Evolutionary conservation across 2,113 vertebrate species (phyloP).

Genomic region (Cottus gobio): DNA sequence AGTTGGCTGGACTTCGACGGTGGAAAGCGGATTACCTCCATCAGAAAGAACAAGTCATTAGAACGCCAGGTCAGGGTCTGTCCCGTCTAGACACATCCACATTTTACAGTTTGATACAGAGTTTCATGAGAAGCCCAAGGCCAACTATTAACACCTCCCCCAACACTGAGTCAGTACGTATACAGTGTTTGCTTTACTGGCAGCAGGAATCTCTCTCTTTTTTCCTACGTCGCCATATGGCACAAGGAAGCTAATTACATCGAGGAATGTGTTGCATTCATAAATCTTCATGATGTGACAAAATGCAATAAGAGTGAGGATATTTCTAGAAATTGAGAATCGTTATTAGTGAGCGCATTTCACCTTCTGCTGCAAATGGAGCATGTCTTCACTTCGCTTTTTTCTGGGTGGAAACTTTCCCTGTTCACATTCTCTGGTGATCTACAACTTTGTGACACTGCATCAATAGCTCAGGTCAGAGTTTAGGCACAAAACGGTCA

Average conservation of each 20-base stretch:
- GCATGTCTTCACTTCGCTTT: conserved; percentile 1
- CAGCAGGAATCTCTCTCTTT: conserved; percentile 16
- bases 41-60: conserved; percentile 55
- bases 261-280: conserved; percentile 51
- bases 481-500: conserved; percentile 26
- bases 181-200: conserved; percentile 42
- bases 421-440: conserved; percentile 13
- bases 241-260: conserved; percentile 40
- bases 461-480: conserved; percentile 32
- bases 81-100: conserved; percentile 58
- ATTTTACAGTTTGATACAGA: conserved; percentile 62
- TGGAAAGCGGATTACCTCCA: conserved; percentile 8
- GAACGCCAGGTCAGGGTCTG: conserved; percentile 51
- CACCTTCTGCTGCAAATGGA: neutral
- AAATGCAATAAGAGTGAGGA: conserved; percentile 30
- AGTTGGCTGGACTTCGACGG: conserved; percentile 6
- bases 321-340: conserved; percentile 26
- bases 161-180: conserved; percentile 32
- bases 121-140: conserved; percentile 56
- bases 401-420: conserved; percentile 30
- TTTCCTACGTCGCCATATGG: conserved; percentile 11
- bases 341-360: conserved; percentile 28
- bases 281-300: conserved; percentile 50
- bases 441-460: conserved; percentile 24
- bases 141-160: conserved; percentile 59